A percentile compares a stretch with the other conserved stretches of the same genome.
Evolutionary conservation across 2,888 invertebrate species (phyloP).

Genomic region (Erynnis tages): DNA sequence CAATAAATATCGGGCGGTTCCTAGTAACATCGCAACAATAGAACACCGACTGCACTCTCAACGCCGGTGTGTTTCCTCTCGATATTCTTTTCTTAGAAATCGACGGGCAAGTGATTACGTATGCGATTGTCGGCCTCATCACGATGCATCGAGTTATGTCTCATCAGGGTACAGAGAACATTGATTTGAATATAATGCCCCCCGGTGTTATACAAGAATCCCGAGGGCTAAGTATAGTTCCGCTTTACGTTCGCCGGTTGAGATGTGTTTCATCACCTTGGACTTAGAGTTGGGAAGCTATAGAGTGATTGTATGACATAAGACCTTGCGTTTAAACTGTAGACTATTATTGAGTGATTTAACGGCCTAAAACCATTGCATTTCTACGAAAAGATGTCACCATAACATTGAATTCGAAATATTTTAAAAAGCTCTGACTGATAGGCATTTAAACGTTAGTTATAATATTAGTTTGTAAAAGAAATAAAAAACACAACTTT

Average conservation of each 20-base stretch:
- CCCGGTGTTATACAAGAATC: conserved; percentile 23
- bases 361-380: too few species aligned
- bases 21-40: not conserved
- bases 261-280: conserved; percentile 5
- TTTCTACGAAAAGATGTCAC: too few species aligned
- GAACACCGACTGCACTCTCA: not conserved
- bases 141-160: conserved; percentile 16
- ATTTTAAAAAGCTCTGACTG: too few species aligned
- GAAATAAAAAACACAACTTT: too few species aligned
- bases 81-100: conserved; percentile 13
- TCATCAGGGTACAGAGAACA: conserved; percentile 17
- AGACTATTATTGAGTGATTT: too few species aligned
- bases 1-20: not conserved
- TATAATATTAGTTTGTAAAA: too few species aligned
- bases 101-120: conserved; percentile 6
- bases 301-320: too few species aligned
- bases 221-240: conserved; percentile 24
- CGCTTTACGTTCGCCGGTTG: conserved; percentile 2
- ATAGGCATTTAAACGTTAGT: too few species aligned
- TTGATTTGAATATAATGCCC: conserved; percentile 26
- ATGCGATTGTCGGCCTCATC: conserved; percentile 14
- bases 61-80: conserved; percentile 6
- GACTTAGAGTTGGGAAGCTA: too few species aligned
- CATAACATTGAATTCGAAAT: too few species aligned
- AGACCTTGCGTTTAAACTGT: too few species aligned